Evolutionary conservation across 2,797 vertebrate species (phyloP).

Genomic region (Hozukius guyotensis): DNA sequence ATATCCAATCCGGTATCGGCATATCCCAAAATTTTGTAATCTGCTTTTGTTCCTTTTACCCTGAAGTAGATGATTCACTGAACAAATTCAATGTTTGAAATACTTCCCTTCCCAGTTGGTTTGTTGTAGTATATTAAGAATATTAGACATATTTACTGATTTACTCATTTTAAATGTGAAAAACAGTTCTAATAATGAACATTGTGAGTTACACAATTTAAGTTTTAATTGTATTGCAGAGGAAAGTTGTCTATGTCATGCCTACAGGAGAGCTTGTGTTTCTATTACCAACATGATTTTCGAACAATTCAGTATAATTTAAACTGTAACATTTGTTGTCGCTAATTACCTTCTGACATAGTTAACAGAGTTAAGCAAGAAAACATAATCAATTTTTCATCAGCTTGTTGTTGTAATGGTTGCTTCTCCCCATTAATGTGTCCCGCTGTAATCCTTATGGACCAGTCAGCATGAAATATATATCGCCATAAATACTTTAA

Average conservation of each 20-base stretch:
- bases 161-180: not conserved
- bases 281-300: conserved; percentile 14
- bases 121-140: not conserved
- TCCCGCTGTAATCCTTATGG: conserved; percentile 81
- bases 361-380: conserved; percentile 81
- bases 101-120: not conserved
- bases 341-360: conserved; percentile 77
- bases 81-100: not conserved
- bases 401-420: conserved; percentile 82
- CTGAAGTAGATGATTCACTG: not conserved
- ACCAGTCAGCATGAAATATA: conserved; percentile 88
- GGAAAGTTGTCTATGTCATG: not conserved
- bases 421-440: conserved; percentile 84
- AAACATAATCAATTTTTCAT: conserved; percentile 85
- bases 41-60: not conserved
- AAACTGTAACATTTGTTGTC: conserved; percentile 60
- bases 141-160: not conserved
- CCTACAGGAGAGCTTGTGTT: conserved; percentile 14
- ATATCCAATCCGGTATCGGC: too few species aligned
- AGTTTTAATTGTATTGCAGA: conserved; percentile 10
- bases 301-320: conserved; percentile 46
- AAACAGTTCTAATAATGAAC: conserved; percentile 6
- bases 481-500: conserved; percentile 85
- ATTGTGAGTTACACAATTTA: not conserved
- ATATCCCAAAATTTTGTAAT: not conserved